Conservation (phyloP, 2,888 invertebrate genomes). For the Cheilosia vernalis region DNA sequence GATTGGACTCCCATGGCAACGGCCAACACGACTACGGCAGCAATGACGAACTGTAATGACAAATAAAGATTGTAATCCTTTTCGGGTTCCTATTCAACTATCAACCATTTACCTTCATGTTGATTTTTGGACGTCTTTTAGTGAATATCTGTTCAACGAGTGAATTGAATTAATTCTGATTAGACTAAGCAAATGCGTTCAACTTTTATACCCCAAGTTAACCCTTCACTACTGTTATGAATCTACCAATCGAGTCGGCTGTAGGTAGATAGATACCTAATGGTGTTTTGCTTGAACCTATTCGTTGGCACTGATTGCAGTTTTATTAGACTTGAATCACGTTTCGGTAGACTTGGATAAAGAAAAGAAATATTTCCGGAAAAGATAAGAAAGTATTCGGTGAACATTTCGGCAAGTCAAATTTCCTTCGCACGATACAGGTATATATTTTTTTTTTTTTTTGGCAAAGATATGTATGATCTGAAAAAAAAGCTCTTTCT, state of each 20-base stretch:
- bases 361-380: too few species aligned
- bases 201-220: slow-evolving; percentile 42
- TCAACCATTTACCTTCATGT: slow-evolving; percentile 63
- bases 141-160: slow-evolving; percentile 73
- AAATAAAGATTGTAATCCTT: not conserved
- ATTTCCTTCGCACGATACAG: too few species aligned
- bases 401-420: too few species aligned
- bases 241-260: not conserved
- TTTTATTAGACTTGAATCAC: slow-evolving; percentile 6
- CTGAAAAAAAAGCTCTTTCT: too few species aligned
- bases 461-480: too few species aligned
- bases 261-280: not conserved
- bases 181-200: not conserved
- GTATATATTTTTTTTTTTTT: too few species aligned
- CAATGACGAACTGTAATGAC: slow-evolving; percentile 78
- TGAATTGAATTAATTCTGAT: slow-evolving; percentile 51
- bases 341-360: not conserved
- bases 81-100: not conserved
- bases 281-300: not conserved
- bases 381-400: too few species aligned
- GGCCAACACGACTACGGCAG: slow-evolving; percentile 81
- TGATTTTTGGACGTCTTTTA: slow-evolving; percentile 63
- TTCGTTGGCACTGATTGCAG: slow-evolving; percentile 13
- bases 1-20: slow-evolving; percentile 81
- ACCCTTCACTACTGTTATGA: not conserved